Percentiles rank a stretch among this genome's conserved stretches.
Evolutionary conservation across 2,888 invertebrate species (phyloP).

Genomic region (Tinea trinotella): DNA sequence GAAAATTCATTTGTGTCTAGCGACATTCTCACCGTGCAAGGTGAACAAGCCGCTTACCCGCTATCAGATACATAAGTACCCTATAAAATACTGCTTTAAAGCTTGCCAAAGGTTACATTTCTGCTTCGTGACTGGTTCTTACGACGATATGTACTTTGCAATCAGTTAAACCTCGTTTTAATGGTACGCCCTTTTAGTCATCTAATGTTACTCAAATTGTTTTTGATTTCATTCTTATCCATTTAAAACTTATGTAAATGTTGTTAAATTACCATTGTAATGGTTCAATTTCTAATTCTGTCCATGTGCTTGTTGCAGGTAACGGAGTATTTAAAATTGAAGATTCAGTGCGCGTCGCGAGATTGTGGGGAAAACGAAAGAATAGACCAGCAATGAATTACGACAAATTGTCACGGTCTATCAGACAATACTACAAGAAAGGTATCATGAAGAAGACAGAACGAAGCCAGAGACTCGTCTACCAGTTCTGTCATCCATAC

Average conservation of each 20-base stretch:
- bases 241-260: neutral
- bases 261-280: neutral
- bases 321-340: slow-evolving; percentile 99
- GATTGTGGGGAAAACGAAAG: slow-evolving; percentile 97
- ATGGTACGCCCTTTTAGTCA: slow-evolving; percentile 7
- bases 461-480: slow-evolving; percentile 96
- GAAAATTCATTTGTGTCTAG: slow-evolving; percentile 33
- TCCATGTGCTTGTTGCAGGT: slow-evolving; percentile 37
- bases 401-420: slow-evolving; percentile 97
- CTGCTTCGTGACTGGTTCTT: slow-evolving; percentile 39
- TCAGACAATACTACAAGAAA: slow-evolving; percentile 99
- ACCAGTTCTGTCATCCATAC: slow-evolving; percentile 98
- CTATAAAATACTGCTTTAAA: slow-evolving; percentile 35
- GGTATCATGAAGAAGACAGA: slow-evolving; percentile 99
- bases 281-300: slow-evolving; percentile 39
- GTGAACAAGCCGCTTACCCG: slow-evolving; percentile 43
- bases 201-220: neutral
- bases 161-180: neutral
- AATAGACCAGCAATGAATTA: slow-evolving; percentile 99
- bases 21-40: slow-evolving; percentile 45
- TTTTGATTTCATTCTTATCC: neutral
- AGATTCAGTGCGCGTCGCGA: slow-evolving; percentile 97
- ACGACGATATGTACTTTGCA: slow-evolving; percentile 6
- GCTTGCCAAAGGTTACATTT: slow-evolving; percentile 44
- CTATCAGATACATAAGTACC: slow-evolving; percentile 24